phyloP scores from a whole-genome alignment of 2,888 invertebrate species.

The Brachycybe producta region DNA sequence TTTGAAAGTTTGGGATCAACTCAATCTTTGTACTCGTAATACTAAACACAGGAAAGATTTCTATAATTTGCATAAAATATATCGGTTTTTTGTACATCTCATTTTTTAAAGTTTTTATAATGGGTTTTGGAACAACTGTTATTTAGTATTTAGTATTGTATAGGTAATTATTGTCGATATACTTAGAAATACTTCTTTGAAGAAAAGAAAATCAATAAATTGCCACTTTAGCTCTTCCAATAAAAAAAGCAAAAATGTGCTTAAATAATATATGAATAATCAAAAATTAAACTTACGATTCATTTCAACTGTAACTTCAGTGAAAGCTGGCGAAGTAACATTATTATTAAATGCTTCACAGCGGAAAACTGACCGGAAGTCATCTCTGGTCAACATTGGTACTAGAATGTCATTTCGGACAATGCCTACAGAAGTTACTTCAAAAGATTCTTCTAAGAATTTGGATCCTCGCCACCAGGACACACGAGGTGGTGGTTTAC shows the following conservation, averaged over 20 bases:
- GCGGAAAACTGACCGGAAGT: slow-evolving; percentile 17
- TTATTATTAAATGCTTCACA: slow-evolving; percentile 21
- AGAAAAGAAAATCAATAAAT: neutral
- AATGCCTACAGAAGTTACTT: slow-evolving; percentile 30
- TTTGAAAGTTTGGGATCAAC: too few relatives aligned
- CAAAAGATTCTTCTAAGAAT: slow-evolving; percentile 65
- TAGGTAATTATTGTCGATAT: too few relatives aligned
- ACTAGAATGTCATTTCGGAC: slow-evolving; percentile 20
- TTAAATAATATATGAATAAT: neutral
- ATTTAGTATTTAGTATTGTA: too few relatives aligned
- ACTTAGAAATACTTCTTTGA: too few relatives aligned
- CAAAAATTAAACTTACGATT: slow-evolving; percentile 18
- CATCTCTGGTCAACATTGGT: slow-evolving; percentile 17
- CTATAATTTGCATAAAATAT: too few relatives aligned
- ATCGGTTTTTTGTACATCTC: too few relatives aligned
- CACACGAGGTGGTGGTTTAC: slow-evolving; percentile 63
- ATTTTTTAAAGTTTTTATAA: too few relatives aligned
- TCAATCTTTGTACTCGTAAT: too few relatives aligned
- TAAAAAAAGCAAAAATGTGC: neutral
- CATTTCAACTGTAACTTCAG: slow-evolving; percentile 20
- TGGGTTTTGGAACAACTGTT: too few relatives aligned
- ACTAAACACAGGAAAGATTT: too few relatives aligned
- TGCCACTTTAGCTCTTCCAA: neutral
- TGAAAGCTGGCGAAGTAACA: slow-evolving; percentile 16
- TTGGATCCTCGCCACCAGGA: slow-evolving; percentile 70